These are phyloP conservation scores for Arctocebus calabarensis DNA, from an alignment of 2,797 vertebrate species.

Conservation along the genomic window DNA sequence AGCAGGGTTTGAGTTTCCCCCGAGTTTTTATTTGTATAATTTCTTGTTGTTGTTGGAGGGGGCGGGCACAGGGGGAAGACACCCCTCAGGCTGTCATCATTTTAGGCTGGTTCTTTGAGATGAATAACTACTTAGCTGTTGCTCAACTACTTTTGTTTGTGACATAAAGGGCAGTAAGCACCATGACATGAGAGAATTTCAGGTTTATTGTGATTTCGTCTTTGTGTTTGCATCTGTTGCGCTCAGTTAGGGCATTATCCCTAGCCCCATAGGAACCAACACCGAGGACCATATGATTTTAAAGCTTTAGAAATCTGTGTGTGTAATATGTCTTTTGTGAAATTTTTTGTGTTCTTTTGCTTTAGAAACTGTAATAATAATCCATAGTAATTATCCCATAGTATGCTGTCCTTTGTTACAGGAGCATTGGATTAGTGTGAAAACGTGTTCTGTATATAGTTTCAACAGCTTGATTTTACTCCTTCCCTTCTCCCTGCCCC, in stretches of 20 bases:
- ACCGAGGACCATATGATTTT: neutral
- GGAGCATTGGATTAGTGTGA: slow-evolving; percentile 67
- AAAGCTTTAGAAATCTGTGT: slow-evolving; percentile 73
- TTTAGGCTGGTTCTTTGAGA: slow-evolving; percentile 61
- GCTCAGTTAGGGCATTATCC: slow-evolving; percentile 43
- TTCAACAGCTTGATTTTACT: slow-evolving; percentile 68
- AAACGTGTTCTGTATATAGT: slow-evolving; percentile 41
- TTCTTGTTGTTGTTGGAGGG: slow-evolving; percentile 57
- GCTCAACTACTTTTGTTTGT: slow-evolving; percentile 68
- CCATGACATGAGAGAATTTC: slow-evolving; percentile 61
- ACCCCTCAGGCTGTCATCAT: neutral
- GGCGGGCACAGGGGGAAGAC: slow-evolving; percentile 26
- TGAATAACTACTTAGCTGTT: slow-evolving; percentile 64
- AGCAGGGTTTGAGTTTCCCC: slow-evolving; percentile 77
- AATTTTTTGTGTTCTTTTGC: slow-evolving; percentile 66
- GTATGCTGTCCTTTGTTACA: slow-evolving; percentile 48
- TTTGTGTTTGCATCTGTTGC: slow-evolving; percentile 51
- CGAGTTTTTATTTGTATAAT: slow-evolving; percentile 81
- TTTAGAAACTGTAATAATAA: slow-evolving; percentile 66
- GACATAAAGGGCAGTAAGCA: slow-evolving; percentile 55
- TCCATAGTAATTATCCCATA: slow-evolving; percentile 27
- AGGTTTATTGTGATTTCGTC: slow-evolving; percentile 67
- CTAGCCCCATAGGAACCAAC: neutral
- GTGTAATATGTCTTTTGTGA: slow-evolving; percentile 36
- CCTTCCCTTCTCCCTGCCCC: neutral